Evolutionary conservation across 1,140 invertebrate genomes (phyloP).

Genomic region (Leptinotarsa texana): DNA sequence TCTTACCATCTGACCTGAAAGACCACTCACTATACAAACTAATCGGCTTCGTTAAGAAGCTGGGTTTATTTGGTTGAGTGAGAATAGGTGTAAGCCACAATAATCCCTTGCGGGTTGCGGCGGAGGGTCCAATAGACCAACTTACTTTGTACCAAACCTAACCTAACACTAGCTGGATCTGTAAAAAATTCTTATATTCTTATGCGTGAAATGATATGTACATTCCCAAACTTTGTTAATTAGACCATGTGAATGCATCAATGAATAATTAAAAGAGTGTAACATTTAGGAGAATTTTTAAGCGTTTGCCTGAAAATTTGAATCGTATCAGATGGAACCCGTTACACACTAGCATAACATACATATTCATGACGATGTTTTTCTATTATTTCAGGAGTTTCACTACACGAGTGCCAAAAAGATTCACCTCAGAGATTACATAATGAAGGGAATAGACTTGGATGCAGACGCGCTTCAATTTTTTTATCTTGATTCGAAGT

Average conservation of each 20-base stretch:
- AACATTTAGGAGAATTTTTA: conserved; percentile 18
- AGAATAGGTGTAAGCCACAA: too few relatives aligned
- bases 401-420: conserved; percentile 14
- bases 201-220: background rate
- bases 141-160: too few relatives aligned
- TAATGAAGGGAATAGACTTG: background rate
- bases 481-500: conserved; percentile 8
- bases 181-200: background rate
- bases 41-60: too few relatives aligned
- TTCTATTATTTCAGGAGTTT: conserved; percentile 10
- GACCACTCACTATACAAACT: too few relatives aligned
- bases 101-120: too few relatives aligned
- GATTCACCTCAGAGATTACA: conserved; percentile 11
- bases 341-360: conserved; percentile 15
- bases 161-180: too few relatives aligned
- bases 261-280: conserved; percentile 19
- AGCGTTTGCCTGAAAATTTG: conserved; percentile 1
- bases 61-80: too few relatives aligned
- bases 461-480: conserved; percentile 4
- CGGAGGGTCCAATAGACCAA: too few relatives aligned
- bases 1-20: too few relatives aligned
- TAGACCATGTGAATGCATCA: conserved; percentile 5
- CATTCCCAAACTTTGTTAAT: background rate
- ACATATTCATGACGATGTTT: conserved; percentile 1
- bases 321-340: conserved; percentile 15